A percentile compares a stretch with the other conserved stretches of the same genome.
Evolutionary conservation across 2,113 vertebrate species (phyloP).

Genomic region (Bungarus multicinctus): DNA sequence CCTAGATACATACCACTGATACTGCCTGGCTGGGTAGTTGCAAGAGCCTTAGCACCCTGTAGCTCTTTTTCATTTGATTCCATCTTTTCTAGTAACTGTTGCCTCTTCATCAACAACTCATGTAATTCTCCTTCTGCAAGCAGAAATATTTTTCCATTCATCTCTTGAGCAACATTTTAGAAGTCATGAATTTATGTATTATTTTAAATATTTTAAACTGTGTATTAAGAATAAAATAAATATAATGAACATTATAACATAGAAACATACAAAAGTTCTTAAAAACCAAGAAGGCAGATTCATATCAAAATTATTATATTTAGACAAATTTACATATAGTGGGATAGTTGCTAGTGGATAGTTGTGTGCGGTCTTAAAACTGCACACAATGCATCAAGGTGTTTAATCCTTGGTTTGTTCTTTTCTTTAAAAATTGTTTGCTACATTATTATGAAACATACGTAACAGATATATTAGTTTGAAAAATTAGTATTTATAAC

Average conservation of each 20-base stretch:
- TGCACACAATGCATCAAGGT: not conserved
- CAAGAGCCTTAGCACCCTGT: not conserved
- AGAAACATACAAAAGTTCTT: not conserved
- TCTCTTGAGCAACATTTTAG: not conserved
- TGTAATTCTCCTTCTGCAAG: constrained; percentile 1
- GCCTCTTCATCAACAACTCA: not conserved
- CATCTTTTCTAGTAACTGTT: not conserved
- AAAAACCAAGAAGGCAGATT: not conserved
- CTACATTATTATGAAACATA: not conserved
- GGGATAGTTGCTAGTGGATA: not conserved
- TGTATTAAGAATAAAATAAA: not conserved
- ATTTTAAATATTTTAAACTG: not conserved
- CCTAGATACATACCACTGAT: not conserved
- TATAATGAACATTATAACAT: not conserved
- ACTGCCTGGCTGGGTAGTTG: not conserved
- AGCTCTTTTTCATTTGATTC: constrained; percentile 10
- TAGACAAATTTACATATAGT: not conserved
- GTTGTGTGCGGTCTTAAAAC: not conserved
- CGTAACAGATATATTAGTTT: not conserved
- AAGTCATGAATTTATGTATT: not conserved
- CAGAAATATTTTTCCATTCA: not conserved
- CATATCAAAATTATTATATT: not conserved
- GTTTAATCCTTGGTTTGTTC: not conserved
- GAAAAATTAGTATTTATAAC: not conserved
- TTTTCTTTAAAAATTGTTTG: not conserved